A percentile compares a stretch with the other conserved stretches of the same genome.
These are phyloP conservation scores for Grus americana DNA, from an alignment of 2,113 vertebrate genomes.

Conservation along the genomic window DNA sequence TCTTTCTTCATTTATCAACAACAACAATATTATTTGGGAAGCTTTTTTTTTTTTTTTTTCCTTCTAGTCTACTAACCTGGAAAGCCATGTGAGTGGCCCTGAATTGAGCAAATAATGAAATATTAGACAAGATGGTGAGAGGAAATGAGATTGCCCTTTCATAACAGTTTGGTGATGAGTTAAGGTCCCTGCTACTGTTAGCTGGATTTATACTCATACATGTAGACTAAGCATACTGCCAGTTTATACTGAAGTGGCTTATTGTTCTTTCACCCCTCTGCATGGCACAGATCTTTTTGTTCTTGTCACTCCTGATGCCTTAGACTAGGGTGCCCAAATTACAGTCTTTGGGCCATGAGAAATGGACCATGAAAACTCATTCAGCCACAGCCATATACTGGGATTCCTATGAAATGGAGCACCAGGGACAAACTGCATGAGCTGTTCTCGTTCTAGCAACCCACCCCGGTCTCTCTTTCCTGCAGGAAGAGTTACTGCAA, in stretches of 20 bases:
- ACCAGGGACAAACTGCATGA: not conserved
- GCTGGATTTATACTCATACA: not conserved
- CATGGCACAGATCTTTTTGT: not conserved
- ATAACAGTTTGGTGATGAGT: not conserved
- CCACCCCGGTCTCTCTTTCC: not conserved
- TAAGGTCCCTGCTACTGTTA: not conserved
- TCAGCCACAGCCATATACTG: not conserved
- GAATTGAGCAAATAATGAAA: not conserved
- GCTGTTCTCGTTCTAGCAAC: not conserved
- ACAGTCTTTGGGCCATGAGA: not conserved
- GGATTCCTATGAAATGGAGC: not conserved
- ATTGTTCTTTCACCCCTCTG: not conserved
- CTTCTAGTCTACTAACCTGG: not conserved
- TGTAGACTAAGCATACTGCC: not conserved
- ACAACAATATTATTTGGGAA: not conserved
- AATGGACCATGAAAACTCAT: not conserved
- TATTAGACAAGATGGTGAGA: not conserved
- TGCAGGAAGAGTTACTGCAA: not conserved
- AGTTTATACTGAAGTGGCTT: not conserved
- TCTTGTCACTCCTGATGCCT: not conserved
- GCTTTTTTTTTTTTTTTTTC: not conserved
- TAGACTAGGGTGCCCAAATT: not conserved
- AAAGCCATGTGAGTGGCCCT: not conserved
- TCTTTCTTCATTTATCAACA: slow-evolving; percentile 31
- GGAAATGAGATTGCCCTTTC: not conserved